phyloP scores from a whole-genome alignment of 2,113 vertebrate genomes.

The Ptilorrhoa leucosticta region DNA sequence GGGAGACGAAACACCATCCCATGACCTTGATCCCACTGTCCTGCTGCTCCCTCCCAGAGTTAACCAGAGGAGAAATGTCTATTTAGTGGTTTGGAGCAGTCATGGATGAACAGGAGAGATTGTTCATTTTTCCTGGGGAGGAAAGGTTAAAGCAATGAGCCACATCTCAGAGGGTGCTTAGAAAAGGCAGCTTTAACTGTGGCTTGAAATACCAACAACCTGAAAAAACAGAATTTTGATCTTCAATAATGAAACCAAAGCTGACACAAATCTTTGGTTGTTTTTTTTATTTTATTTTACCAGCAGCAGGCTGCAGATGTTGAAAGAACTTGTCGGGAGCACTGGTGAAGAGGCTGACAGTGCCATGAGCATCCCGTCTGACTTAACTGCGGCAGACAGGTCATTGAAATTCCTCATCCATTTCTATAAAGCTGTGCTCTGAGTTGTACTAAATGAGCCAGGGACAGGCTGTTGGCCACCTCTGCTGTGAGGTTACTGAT shows the following conservation, averaged over 20 bases:
- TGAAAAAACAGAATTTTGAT: not conserved
- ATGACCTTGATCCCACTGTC: not conserved
- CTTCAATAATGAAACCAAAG: not conserved
- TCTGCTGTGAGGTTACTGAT: not conserved
- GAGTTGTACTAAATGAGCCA: not conserved
- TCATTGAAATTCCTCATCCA: slow-evolving; percentile 37
- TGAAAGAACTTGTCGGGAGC: slow-evolving; percentile 72
- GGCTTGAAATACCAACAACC: not conserved
- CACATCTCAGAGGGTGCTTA: not conserved
- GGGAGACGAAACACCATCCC: not conserved
- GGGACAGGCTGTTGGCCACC: not conserved
- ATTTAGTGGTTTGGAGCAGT: not conserved
- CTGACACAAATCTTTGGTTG: not conserved
- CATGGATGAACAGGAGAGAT: not conserved
- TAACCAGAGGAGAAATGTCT: not conserved
- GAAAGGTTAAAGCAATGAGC: not conserved
- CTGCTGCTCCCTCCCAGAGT: not conserved
- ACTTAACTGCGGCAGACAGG: slow-evolving; percentile 78
- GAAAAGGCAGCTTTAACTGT: not conserved
- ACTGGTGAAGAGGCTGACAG: slow-evolving; percentile 51
- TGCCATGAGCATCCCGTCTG: slow-evolving; percentile 74
- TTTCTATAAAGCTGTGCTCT: not conserved
- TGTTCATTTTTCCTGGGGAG: not conserved
- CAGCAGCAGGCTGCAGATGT: slow-evolving; percentile 78
- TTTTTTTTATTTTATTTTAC: not conserved